These are phyloP conservation scores for Exocentrus adspersus DNA, from an alignment of 2,888 invertebrate species.

Conservation along the genomic window DNA sequence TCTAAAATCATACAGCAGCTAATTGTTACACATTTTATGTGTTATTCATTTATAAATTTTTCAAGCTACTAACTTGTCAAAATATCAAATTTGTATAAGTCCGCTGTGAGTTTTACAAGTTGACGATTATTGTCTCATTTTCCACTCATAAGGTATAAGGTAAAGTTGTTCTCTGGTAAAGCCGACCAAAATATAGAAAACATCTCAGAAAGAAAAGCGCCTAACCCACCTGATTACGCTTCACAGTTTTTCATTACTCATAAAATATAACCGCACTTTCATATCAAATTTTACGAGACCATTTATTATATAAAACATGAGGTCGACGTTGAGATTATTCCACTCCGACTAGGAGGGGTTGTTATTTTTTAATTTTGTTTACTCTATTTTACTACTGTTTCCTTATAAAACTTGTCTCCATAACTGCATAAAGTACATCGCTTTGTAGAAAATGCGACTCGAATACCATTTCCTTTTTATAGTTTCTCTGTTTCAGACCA, in stretches of 20 bases:
- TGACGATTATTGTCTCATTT: no score
- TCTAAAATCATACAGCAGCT: not conserved
- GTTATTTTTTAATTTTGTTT: not conserved
- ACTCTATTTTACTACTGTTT: not conserved
- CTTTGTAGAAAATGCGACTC: no score
- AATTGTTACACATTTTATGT: no score
- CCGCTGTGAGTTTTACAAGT: no score
- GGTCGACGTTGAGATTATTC: constrained; percentile 5
- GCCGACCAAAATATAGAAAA: no score
- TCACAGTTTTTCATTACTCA: constrained; percentile 21
- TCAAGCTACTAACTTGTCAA: no score
- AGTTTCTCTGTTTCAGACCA: not conserved
- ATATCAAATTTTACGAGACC: constrained; percentile 13
- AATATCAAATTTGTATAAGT: no score
- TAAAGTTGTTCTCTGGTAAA: no score
- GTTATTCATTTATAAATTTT: no score
- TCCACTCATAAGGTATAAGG: no score
- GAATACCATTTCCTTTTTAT: not conserved
- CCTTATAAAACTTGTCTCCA: not conserved
- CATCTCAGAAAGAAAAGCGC: not conserved
- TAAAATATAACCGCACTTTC: constrained; percentile 19
- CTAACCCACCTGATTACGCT: constrained; percentile 17
- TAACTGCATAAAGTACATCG: not conserved
- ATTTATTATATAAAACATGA: constrained; percentile 10
- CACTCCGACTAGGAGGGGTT: not conserved